A percentile compares a stretch with the other conserved stretches of the same genome.
These are phyloP conservation scores for Brevipalpus yothersi DNA, from an alignment of 1,140 invertebrate genomes.

Conservation along the genomic window DNA sequence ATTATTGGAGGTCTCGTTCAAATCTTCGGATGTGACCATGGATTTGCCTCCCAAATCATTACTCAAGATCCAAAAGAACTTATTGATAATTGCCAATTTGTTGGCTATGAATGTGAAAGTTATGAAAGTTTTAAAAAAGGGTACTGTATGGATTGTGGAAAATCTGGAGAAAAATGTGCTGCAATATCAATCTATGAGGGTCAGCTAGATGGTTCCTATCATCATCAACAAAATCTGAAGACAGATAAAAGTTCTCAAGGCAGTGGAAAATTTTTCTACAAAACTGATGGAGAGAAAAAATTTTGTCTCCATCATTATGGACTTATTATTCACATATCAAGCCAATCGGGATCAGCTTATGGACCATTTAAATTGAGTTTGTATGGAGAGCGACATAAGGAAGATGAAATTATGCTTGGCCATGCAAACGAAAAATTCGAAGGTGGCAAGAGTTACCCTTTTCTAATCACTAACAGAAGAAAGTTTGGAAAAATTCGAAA, in stretches of 20 bases:
- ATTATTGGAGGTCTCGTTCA: neutral
- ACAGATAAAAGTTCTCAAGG: neutral
- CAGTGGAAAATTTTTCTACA: neutral
- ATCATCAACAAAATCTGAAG: neutral
- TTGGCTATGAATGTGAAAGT: too few species aligned
- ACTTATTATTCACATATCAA: neutral
- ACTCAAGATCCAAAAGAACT: neutral
- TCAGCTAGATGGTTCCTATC: neutral
- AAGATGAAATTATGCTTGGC: neutral
- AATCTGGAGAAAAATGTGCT: neutral
- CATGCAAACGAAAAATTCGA: neutral
- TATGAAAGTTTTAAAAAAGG: constrained; percentile 13
- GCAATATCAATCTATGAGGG: neutral
- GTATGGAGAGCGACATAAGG: neutral
- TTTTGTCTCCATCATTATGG: neutral
- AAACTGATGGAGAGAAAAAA: neutral
- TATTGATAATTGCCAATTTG: constrained; percentile 21
- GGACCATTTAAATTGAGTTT: neutral
- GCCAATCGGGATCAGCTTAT: neutral
- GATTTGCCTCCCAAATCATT: neutral
- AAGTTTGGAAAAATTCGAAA: neutral
- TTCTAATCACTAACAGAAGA: neutral
- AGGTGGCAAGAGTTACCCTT: neutral
- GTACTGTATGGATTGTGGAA: constrained; percentile 8
- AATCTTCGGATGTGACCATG: neutral